phyloP scores from a whole-genome alignment of 2,888 invertebrate species.

The Amphipyra tragopoginis region DNA sequence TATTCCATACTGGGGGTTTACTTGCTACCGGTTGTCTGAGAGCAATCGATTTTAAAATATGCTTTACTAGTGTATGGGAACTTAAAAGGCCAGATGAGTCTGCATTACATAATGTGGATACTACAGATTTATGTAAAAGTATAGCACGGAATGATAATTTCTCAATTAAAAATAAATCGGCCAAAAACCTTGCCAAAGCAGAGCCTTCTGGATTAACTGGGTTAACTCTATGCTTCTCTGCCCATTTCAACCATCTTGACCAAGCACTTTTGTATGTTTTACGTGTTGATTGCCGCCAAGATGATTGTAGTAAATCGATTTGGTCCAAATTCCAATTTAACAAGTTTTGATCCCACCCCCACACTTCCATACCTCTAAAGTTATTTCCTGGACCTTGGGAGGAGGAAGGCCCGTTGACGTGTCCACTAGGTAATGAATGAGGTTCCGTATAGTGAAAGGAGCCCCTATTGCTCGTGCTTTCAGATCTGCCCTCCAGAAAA shows the following conservation, averaged over 20 bases:
- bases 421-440: background rate
- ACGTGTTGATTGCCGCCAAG: conserved; percentile 1
- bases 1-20: conserved; percentile 1
- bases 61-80: conserved; percentile 8
- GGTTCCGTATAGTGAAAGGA: conserved; percentile 1
- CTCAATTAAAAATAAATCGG: conserved; percentile 29
- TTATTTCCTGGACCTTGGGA: background rate
- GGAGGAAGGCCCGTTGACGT: conserved; percentile 7
- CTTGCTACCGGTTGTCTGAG: conserved; percentile 3
- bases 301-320: background rate
- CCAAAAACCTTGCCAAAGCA: conserved; percentile 6
- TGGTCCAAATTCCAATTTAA: background rate
- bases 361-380: background rate
- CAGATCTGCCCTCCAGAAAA: conserved; percentile 24
- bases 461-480: conserved; percentile 18
- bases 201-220: conserved; percentile 21
- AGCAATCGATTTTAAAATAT: conserved; percentile 8
- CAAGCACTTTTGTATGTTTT: conserved; percentile 12
- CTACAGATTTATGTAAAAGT: conserved; percentile 45
- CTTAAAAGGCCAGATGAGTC: background rate
- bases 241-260: conserved; percentile 6
- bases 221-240: conserved; percentile 16
- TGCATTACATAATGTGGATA: conserved; percentile 34
- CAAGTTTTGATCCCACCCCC: conserved; percentile 1
- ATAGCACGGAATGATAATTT: conserved; percentile 40